Evolutionary conservation across 1,140 invertebrate genomes (phyloP), one percentile per base, ranked within the genome.

Genomic region (Cryptotermes secundus): DNA sequence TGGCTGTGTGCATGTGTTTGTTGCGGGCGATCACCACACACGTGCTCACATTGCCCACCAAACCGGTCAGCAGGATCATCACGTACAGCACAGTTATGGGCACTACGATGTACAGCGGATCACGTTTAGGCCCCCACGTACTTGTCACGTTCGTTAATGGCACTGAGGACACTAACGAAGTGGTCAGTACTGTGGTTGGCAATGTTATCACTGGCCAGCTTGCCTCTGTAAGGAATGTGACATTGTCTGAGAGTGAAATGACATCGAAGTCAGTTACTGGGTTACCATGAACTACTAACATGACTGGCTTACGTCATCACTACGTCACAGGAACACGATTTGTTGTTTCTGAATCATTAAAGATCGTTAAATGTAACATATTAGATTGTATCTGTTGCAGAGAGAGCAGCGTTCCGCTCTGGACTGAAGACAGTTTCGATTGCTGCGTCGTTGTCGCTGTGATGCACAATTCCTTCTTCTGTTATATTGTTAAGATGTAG

Each of bases 1-100:
- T 97, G 1, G 96, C 95, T 0, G 96, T 97, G 88, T 97, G 96
- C 95, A 99, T 96, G 26, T 94, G 95, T 88, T 95, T 96, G 89
- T 98, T 98, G 86, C 94, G 92, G 35, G 95, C 92, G 83, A 99
- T 99, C 24, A 99, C 97, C 81, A 98, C 92, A 89, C 97, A 99
- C 16, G 97, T 99, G 88, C 94, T 95, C 16, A 98, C 90, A 89
- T 99, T 99, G 2, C 98, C 98, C 26, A 99, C 89, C 0, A 97
- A 90, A 3, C 98, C 97, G 2, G 94, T 94, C 1, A 98, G 86
- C 86, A 99, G 96, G 86, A 99, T 98, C 1, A 96, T 86, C 0
- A 92, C 88, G 89, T 99, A 99, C 34, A 98, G 92, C 10, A 97
- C 90, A 3, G 94, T 96, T 34, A 97, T 94, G 0, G 95, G 95